phyloP scores from a whole-genome alignment of 2,888 invertebrate species.

The Macrostomum cliftonense region DNA sequence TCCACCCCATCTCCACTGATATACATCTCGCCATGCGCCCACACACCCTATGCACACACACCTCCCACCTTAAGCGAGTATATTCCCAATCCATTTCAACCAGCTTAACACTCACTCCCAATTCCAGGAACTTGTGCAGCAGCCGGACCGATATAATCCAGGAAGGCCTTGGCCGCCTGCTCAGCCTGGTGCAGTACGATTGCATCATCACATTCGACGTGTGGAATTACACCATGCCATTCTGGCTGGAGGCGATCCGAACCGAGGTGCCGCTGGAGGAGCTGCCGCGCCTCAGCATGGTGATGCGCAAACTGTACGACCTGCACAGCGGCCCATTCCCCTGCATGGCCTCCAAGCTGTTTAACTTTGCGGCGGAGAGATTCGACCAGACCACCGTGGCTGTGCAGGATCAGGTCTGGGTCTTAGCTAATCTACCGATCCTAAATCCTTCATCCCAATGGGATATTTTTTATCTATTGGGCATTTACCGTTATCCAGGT shows the following conservation, averaged over 20 bases:
- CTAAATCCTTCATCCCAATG: no score
- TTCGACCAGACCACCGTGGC: constrained; percentile 43
- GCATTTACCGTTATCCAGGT: no score
- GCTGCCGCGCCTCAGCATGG: constrained; percentile 58
- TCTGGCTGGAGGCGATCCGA: constrained; percentile 90
- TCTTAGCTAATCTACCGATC: no score
- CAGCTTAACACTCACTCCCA: no score
- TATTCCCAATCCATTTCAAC: no score
- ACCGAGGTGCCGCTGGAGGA: constrained; percentile 53
- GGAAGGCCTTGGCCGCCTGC: constrained; percentile 76
- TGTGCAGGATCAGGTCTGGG: constrained; percentile 39
- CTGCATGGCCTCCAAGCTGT: constrained; percentile 79
- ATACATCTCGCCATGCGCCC: no score
- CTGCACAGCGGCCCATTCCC: constrained; percentile 83
- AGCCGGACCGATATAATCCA: constrained; percentile 62
- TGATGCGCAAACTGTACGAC: constrained; percentile 77
- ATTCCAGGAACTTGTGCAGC: constrained; percentile 35
- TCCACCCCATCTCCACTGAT: no score
- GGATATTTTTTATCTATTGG: no score
- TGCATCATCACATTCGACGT: constrained; percentile 72
- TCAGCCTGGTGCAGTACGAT: constrained; percentile 89
- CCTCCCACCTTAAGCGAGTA: no score
- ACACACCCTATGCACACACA: no score
- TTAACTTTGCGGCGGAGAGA: constrained; percentile 69
- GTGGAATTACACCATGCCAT: constrained; percentile 96